Evolutionary conservation across 2,888 invertebrate species (phyloP).

Genomic region (Aleiodes alternator): DNA sequence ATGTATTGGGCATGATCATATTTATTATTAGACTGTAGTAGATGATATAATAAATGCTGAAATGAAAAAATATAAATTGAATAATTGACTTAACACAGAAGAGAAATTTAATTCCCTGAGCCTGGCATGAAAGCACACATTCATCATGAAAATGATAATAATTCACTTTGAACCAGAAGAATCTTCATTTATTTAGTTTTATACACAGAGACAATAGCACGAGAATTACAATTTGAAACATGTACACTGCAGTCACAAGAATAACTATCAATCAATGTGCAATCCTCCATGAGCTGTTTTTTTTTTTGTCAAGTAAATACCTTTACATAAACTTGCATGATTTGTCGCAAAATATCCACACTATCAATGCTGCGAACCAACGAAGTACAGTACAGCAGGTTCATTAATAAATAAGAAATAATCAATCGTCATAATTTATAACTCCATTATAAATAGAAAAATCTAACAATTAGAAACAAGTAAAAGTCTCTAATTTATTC

Average conservation of each 20-base stretch:
- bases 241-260: slow-evolving; percentile 47
- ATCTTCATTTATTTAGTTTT: slow-evolving; percentile 47
- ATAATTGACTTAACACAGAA: slow-evolving; percentile 36
- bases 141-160: too few relatives aligned
- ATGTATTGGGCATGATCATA: slow-evolving; percentile 72
- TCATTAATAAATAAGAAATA: too few relatives aligned
- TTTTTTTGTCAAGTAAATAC: slow-evolving; percentile 25
- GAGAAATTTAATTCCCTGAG: too few relatives aligned
- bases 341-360: background rate
- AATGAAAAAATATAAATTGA: slow-evolving; percentile 42
- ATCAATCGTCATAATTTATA: too few relatives aligned
- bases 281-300: background rate
- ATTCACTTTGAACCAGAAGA: slow-evolving; percentile 37
- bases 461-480: too few relatives aligned
- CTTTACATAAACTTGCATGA: slow-evolving; percentile 2
- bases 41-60: slow-evolving; percentile 57
- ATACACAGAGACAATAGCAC: slow-evolving; percentile 52
- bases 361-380: too few relatives aligned
- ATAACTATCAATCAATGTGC: slow-evolving; percentile 37
- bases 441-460: too few relatives aligned
- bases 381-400: too few relatives aligned
- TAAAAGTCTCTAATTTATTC: too few relatives aligned
- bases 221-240: slow-evolving; percentile 47
- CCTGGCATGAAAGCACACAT: too few relatives aligned
- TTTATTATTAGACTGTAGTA: slow-evolving; percentile 72